Conservation (phyloP, 2,113 vertebrate species). For the Solenodon paradoxus region DNA sequence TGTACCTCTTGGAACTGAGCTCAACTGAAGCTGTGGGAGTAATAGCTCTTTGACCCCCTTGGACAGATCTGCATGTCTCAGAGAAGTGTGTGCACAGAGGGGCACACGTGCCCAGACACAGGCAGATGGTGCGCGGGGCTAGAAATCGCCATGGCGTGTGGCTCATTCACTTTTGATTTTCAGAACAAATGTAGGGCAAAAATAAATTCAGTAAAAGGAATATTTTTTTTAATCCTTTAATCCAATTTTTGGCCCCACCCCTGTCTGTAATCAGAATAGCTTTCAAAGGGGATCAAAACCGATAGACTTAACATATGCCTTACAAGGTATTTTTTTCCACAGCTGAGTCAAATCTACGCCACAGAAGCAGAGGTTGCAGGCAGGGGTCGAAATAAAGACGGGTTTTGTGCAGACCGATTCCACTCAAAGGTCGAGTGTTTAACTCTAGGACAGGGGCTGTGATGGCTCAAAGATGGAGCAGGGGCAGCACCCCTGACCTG, state of each 20-base stretch:
- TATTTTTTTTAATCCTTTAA: background rate
- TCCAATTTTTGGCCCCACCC: background rate
- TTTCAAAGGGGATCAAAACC: background rate
- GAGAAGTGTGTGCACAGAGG: background rate
- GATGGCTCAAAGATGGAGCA: accelerated
- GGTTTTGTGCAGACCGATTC: background rate
- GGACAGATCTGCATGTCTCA: background rate
- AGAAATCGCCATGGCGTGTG: background rate
- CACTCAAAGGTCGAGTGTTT: background rate
- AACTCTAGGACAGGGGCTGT: background rate
- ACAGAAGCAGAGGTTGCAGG: background rate
- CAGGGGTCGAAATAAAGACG: background rate
- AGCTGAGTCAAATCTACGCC: background rate
- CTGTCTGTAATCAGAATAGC: background rate
- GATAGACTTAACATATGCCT: too few relatives aligned
- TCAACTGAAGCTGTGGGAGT: background rate
- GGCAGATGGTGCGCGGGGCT: too few relatives aligned
- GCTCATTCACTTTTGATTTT: background rate
- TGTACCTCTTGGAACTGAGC: background rate
- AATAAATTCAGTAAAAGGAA: background rate
- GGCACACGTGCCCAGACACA: accelerated
- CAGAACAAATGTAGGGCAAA: background rate
- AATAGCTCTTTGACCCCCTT: background rate
- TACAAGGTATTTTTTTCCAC: too few relatives aligned
- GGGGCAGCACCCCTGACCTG: background rate